phyloP scores from a whole-genome alignment of 2,113 vertebrate genomes.

The Myanophis thanlyinensis region DNA sequence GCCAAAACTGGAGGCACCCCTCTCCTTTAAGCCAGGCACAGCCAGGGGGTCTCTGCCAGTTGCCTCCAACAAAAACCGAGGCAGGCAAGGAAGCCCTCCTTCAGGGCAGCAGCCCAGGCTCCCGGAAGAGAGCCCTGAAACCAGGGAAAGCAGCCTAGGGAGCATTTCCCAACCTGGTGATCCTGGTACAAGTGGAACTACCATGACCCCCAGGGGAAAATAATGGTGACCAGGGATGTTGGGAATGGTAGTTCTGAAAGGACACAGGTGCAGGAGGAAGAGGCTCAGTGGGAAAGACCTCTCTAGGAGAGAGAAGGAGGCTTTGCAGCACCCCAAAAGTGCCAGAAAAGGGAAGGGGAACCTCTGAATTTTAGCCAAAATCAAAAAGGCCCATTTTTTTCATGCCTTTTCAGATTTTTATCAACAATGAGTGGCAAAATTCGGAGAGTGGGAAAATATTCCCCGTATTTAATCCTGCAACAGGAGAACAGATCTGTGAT shows the following conservation, averaged over 20 bases:
- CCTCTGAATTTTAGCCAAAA: background rate
- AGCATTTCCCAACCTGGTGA: background rate
- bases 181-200: background rate
- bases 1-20: background rate
- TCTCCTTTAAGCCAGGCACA: background rate
- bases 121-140: background rate
- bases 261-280: background rate
- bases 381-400: background rate
- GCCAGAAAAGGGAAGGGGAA: background rate
- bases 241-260: background rate
- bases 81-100: background rate
- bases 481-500: constrained; percentile 94
- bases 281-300: background rate
- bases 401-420: constrained; percentile 84
- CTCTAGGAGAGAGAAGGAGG: background rate
- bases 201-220: background rate
- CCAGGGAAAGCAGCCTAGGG: background rate
- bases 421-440: constrained; percentile 98
- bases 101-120: background rate
- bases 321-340: background rate
- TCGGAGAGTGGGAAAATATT: constrained; percentile 91
- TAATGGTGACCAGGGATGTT: background rate
- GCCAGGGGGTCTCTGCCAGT: background rate
- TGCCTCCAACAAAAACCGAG: background rate
- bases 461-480: constrained; percentile 87